A percentile compares a stretch with the other conserved stretches of the same genome.
phyloP scores from a whole-genome alignment of 2,888 invertebrate species.

The Pasiphila rectangulata region DNA sequence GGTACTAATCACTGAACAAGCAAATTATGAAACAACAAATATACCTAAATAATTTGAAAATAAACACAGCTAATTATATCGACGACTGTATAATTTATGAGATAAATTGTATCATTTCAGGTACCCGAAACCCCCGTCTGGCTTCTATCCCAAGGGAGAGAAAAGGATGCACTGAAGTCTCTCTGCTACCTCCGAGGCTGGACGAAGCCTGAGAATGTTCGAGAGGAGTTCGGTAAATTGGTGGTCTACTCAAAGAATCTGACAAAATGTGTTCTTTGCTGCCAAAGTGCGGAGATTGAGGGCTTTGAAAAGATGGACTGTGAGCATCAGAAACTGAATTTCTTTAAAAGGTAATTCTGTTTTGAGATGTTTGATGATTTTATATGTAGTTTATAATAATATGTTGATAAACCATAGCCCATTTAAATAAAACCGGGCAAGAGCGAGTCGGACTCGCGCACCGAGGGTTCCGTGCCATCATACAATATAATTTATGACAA shows the following conservation, averaged over 20 bases:
- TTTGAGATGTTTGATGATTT: constrained; percentile 2
- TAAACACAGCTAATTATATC: too few species aligned
- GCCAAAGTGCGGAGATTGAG: constrained; percentile 39
- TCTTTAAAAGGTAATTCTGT: constrained; percentile 49
- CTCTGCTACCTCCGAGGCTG: constrained; percentile 80
- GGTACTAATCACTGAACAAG: too few species aligned
- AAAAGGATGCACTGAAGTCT: constrained; percentile 74
- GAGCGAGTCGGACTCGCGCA: too few species aligned
- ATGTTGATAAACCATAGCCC: too few species aligned
- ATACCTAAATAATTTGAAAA: constrained; percentile 3
- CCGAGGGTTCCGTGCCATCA: too few species aligned
- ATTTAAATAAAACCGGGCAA: too few species aligned
- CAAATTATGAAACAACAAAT: too few species aligned
- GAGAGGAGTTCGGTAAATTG: constrained; percentile 68
- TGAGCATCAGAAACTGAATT: constrained; percentile 57
- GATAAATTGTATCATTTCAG: too few species aligned
- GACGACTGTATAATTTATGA: background rate
- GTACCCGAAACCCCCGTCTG: constrained; percentile 82
- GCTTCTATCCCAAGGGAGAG: constrained; percentile 72
- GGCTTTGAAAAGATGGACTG: constrained; percentile 39
- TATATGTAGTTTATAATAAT: too few species aligned
- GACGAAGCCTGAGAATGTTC: constrained; percentile 69
- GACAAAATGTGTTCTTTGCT: constrained; percentile 60
- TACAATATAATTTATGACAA: too few species aligned
- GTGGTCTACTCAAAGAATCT: constrained; percentile 60